Base-by-base conservation (phyloP, 2,113 vertebrate genomes). In the Chascanopsetta lugubris region DNA sequence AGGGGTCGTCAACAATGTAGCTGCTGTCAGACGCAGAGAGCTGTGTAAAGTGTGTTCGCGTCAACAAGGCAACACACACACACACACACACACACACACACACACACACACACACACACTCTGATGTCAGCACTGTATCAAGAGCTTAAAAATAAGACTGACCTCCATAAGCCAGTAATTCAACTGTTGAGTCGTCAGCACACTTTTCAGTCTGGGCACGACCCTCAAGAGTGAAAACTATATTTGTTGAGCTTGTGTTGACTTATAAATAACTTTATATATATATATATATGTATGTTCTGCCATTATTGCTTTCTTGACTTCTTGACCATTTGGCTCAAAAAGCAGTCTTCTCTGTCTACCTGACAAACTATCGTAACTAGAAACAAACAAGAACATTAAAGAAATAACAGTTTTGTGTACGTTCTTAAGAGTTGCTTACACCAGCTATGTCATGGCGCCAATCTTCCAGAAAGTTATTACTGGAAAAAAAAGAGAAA, bases 1-100 rank as follows among this genome's bases (percentile, higher is more conserved):
- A 15, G 18, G n/a, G 48, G 38, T 2, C 26, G 42, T 15, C 58
- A 42, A 73, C 74, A 69, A 65, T 65, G 51, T 21, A 47, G 7
- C 1, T 38, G 8, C 64, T 63, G 51, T 63, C 46, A 74, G 59
- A 61, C 55, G 15, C 48, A 43, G 30, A 56, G n/a, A 58, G 66
- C 76, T 51, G 29, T 7, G 13, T 27, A n/a, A 38, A 59, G 48
- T 42, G 21, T 20, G 3, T 60, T 65, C 50, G 8, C 45, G 42
- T 1, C n/a, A 53, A 25, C 26, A 62, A 38, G 45, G 22, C 21
- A 49, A 62, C n/a, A n/a, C n/a, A n/a, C n/a, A n/a, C n/a, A n/a
- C n/a, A n/a, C n/a, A n/a, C n/a, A n/a, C n/a, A n/a, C 62, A 48
- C 25, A 36, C 29, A 30, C 29, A 8, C 29, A 40, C 38, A 3